Evolutionary conservation across 2,888 invertebrate genomes (phyloP), one percentile per base, ranked within the genome.

Genomic region (Cephus nigrinus): DNA sequence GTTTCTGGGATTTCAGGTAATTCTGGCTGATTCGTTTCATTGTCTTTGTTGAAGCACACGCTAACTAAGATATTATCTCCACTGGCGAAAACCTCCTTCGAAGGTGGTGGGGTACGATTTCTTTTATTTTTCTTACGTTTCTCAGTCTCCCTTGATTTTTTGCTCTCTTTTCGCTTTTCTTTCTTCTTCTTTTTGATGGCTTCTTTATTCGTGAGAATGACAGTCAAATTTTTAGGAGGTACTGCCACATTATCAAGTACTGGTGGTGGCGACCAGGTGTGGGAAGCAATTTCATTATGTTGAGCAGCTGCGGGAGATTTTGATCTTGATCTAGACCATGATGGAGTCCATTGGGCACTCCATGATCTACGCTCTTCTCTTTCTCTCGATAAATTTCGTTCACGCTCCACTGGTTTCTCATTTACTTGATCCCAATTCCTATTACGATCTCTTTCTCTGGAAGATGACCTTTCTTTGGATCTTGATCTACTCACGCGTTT

Each of bases 51-150:
- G 92, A 98, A 98, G 91, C 97, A 97, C 31, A 98, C 97, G 92
- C 97, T 97, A 15, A 98, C 97, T 82, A 98, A 94, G 87, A 98
- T 98, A 90, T 97, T 98, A 92, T 98, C 97, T 4, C 98, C 98
- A 15, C 97, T 97, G 0, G 98, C 97, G 90, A 97, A 98, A 4
- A 98, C 97, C 92, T 97, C 97, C 90, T 98, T 98, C 3, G 96
- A 96, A 0, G 96, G 96, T 76, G 93, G 94, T n/a, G 93, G 93
- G 0, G 94, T 94, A 71, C 91, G 87, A 76, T 90, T 90, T 68
- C 92, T 85, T 82, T 92, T 92, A 73, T 92, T 92, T 55, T 90
- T 91, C 78, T 92, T 92, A 77, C 92, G 92, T 80, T 73, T 91
- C 87, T 85, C 87, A 80, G 77, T 85, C 81, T 86, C 82, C 76